Base-by-base conservation (phyloP, 2,113 vertebrate species). In the Aix galericulata region DNA sequence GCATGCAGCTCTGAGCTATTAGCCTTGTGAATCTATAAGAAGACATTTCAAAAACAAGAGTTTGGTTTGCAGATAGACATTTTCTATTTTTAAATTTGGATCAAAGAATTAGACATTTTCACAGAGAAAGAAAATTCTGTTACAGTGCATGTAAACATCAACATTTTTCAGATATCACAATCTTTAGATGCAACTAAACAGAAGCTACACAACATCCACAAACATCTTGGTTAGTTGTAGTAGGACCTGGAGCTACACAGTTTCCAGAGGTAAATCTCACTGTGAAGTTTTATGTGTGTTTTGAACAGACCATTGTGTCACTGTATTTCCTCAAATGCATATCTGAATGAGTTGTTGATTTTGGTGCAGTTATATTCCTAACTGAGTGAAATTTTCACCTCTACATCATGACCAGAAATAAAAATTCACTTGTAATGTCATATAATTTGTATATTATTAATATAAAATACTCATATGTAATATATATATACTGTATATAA, bases 1-100 rank as follows among this genome's bases (percentile, higher is more conserved):
- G 1, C 13, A 66, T 10, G 0, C 4, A 40, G 2, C 3, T 77
- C 21, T 13, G 32, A 77, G 17, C 8, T 44, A 52, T 23, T 23
- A 58, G 17, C 11, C 6, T 16, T 44, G 2, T 46, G 79, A 88
- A 68, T 4, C 5, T 56, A 26, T 7, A 67, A 42, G 4, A 83
- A 21, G 9, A 31, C 2, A 63, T 72, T 76, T 63, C 34, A 59
- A 85, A 94, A 88, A 2, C 3, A 71, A 50, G 9, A 69, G 4
- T 60, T 48, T 53, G 4, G 3, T 27, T 42, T 75, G 6, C 23
- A 66, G 34, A 27, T 21, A 79, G 71, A 82, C 2, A 25, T 12
- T 58, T 68, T 32, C 1, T 23, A 1, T 34, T 68, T 90, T 74
- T 38, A 78, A 73, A 53, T 66, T 77, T 6, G 1, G 69, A 8